These are phyloP conservation scores for Loxodonta africana DNA, from an alignment of 2,113 vertebrate genomes.

Conservation along the genomic window DNA sequence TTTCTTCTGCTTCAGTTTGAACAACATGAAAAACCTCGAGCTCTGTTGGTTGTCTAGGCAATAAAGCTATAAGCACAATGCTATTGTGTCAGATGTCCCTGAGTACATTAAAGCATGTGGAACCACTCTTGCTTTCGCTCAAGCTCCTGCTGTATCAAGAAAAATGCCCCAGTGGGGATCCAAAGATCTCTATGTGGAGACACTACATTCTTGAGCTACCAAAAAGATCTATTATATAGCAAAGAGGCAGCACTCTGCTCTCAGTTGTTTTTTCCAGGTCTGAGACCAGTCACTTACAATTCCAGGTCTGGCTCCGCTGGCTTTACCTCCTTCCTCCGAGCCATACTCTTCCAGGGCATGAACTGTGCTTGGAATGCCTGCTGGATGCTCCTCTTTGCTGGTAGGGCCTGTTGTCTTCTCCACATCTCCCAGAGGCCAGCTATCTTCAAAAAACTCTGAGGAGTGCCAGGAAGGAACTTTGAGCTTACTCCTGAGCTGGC, in stretches of 20 bases:
- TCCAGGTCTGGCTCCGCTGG: not conserved
- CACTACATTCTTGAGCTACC: not conserved
- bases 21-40: not conserved
- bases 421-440: slow-evolving; percentile 24
- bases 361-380: not conserved
- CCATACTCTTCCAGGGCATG: not conserved
- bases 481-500: not conserved
- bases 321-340: not conserved
- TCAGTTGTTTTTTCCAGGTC: not conserved
- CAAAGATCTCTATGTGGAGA: not conserved
- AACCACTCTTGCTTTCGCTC: not conserved
- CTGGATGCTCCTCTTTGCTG: not conserved
- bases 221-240: not conserved
- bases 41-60: not conserved
- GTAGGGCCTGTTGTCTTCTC: not conserved
- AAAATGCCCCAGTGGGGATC: not conserved
- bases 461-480: slow-evolving; percentile 50
- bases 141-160: not conserved
- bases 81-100: not conserved
- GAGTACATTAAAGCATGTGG: not conserved
- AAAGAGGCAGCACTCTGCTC: not conserved
- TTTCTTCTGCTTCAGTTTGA: not conserved
- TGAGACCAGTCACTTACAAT: slow-evolving; percentile 65
- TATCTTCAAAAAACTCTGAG: slow-evolving; percentile 48
- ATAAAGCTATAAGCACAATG: not conserved